These are phyloP conservation scores for Mus minutoides DNA, from an alignment of 2,797 vertebrate genomes.

Conservation along the genomic window DNA sequence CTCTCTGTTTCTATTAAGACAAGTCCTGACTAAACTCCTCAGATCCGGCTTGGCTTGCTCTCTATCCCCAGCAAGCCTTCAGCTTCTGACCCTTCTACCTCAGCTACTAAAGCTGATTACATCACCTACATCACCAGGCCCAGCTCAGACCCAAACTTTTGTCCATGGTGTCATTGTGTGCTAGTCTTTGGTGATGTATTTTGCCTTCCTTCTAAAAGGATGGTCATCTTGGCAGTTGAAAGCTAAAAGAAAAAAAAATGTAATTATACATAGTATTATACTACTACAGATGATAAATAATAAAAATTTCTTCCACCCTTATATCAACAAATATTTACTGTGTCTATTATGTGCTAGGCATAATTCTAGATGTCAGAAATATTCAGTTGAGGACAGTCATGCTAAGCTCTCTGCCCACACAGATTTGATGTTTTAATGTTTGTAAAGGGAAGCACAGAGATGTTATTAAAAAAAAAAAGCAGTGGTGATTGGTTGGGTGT, in stretches of 20 bases:
- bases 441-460: background rate
- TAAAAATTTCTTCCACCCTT: conserved; percentile 20
- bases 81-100: background rate
- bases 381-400: background rate
- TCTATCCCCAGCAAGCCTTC: background rate
- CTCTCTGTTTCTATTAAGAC: background rate
- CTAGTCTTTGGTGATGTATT: accelerated
- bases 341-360: background rate
- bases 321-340: background rate
- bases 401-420: background rate
- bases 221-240: background rate
- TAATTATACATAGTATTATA: conserved; percentile 34
- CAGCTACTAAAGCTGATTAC: background rate
- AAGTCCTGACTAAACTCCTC: background rate
- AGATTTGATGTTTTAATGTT: background rate
- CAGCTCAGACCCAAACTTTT: background rate
- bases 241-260: background rate
- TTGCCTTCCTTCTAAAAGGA: background rate
- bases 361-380: background rate
- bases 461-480: background rate
- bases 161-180: no score
- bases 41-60: background rate
- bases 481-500: background rate
- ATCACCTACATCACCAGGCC: background rate
- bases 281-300: conserved; percentile 26